These are phyloP conservation scores for Syndactyla subalaris DNA, from an alignment of 2,797 vertebrate genomes.

Conservation along the genomic window DNA sequence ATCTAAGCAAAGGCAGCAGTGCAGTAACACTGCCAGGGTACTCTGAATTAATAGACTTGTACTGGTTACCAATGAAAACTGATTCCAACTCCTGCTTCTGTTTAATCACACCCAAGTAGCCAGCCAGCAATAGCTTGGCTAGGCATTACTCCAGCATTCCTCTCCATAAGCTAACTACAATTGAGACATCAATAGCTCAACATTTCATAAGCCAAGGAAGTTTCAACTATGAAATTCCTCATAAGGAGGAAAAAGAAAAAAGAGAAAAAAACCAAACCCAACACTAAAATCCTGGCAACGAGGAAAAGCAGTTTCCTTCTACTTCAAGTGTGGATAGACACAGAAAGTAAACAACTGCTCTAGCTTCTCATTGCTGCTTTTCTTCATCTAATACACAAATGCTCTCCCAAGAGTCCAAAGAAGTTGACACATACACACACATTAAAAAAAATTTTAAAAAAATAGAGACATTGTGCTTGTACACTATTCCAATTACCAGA, in stretches of 20 bases:
- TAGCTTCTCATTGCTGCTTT: not conserved
- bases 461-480: not conserved
- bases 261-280: not conserved
- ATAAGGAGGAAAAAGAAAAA: not conserved
- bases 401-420: not conserved
- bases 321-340: not conserved
- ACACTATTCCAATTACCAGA: not conserved
- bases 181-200: not conserved
- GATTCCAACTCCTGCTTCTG: not conserved
- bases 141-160: not conserved
- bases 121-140: not conserved
- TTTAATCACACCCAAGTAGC: not conserved
- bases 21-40: not conserved
- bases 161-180: not conserved
- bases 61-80: not conserved
- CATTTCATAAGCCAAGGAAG: not conserved
- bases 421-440: not conserved
- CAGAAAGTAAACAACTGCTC: not conserved
- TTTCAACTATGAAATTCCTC: not conserved
- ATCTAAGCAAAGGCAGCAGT: not conserved
- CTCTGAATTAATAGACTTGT: not conserved
- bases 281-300: not conserved
- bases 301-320: constrained; percentile 44
- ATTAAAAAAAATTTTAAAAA: not conserved
- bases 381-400: not conserved